Evolutionary conservation across 2,888 invertebrate species (phyloP), one percentile per base, ranked within the genome.

Genomic region (Epinotia demarniana): DNA sequence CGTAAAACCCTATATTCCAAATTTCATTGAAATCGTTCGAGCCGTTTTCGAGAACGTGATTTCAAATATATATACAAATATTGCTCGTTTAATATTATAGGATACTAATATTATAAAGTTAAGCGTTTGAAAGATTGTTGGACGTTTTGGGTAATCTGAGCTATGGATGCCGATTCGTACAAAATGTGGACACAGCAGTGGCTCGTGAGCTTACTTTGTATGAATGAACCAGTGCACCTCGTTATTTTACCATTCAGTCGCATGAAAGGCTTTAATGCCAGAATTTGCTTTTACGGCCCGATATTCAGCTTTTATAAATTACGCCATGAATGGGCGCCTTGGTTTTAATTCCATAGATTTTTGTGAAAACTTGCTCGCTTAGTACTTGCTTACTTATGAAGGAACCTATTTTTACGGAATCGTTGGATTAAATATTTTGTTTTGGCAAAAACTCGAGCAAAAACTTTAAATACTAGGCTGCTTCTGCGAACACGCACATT

Each of bases 171-270:
- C n/a, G 49, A 49, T 16, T 49, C 49, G 13, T 53, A 53, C 49
- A 53, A 53, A 53, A 53, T 53, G 49, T 53, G 16, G 49, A 16
- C 13, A 53, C 49, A 53, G 53, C 53, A 53, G 46, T 27, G n/a
- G 64, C 19, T 63, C 6, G n/a, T 27, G 46, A 46, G 70, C 12
- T 70, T 46, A 70, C 66, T 72, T 73, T 75, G 58, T 71, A 57
- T 33, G 6, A 19, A 57, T 33, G 6, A 19, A 2, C 60, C 18
- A 16, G 55, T 23, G 11, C 58, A 46, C 60, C 84, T 83, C 82
- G 84, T 86, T 85, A 83, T 80, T 81, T 80, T 78, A 73, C 80
- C 79, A 83, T 86, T 84, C 80, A 81, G 78, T 70, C 79, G 64
- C 23, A 82, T 81, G 78, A 82, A 82, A 79, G 79, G 79, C 77